Conservation (phyloP, 2,797 vertebrate genomes). For the Ciconia nigra region DNA sequence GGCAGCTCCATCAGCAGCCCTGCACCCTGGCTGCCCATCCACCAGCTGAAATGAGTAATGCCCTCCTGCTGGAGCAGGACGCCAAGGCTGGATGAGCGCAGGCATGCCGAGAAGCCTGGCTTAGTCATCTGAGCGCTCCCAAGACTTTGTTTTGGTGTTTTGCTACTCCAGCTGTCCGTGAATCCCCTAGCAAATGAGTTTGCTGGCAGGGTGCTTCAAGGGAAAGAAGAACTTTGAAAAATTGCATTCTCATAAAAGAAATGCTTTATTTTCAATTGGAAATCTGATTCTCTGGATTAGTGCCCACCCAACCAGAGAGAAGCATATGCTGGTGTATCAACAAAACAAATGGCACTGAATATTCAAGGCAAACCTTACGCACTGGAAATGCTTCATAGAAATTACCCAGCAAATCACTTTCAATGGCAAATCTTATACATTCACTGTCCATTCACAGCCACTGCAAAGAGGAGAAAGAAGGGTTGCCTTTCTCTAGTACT, state of each 20-base stretch:
- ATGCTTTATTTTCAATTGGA: slow-evolving; percentile 32
- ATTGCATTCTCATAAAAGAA: not conserved
- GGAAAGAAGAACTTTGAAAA: slow-evolving; percentile 2
- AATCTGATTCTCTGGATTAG: slow-evolving; percentile 48
- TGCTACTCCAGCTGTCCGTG: not conserved
- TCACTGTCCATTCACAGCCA: not conserved
- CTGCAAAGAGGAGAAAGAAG: not conserved
- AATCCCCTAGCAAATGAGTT: slow-evolving; percentile 7
- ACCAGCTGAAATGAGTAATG: not conserved
- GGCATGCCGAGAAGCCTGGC: not conserved
- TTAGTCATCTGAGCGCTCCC: not conserved
- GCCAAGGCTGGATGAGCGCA: not conserved
- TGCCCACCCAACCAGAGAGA: slow-evolving; percentile 35
- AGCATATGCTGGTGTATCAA: slow-evolving; percentile 50
- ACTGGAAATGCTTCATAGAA: not conserved
- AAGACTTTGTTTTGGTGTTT: slow-evolving; percentile 35
- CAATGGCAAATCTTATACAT: not conserved
- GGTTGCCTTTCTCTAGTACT: not conserved
- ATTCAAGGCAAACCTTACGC: slow-evolving; percentile 23
- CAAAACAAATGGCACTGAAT: slow-evolving; percentile 47
- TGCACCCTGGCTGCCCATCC: not conserved
- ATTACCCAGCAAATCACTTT: not conserved
- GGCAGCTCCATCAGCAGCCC: not conserved
- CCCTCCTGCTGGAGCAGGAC: not conserved
- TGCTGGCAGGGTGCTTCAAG: slow-evolving; percentile 26